Evolutionary conservation across 2,113 vertebrate species (phyloP).

Genomic region (Cavia porcellus): DNA sequence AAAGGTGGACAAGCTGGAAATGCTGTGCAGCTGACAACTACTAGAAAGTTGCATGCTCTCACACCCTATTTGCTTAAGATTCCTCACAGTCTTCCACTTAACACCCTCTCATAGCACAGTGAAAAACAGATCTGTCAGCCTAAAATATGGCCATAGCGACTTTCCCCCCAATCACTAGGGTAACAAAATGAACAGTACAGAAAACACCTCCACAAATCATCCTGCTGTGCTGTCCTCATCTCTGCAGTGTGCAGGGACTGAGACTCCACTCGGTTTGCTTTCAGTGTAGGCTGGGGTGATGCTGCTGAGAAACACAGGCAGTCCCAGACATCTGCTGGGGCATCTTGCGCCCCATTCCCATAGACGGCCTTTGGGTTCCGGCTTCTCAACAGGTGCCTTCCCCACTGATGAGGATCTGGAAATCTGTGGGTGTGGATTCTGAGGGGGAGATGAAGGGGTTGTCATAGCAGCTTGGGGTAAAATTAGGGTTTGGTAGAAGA

Average conservation of each 20-base stretch:
- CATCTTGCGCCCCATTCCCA: not conserved
- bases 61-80: conserved; percentile 44
- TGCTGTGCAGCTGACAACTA: not conserved
- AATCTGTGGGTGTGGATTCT: not conserved
- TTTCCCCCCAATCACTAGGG: conserved; percentile 49
- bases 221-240: not conserved
- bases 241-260: not conserved
- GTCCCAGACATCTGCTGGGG: not conserved
- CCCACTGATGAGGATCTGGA: not conserved
- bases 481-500: not conserved
- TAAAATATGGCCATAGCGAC: conserved; percentile 61
- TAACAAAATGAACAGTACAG: conserved; percentile 76
- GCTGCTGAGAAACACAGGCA: not conserved
- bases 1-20: not conserved
- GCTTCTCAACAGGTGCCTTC: not conserved
- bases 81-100: conserved; percentile 40
- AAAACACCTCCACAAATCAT: conserved; percentile 51
- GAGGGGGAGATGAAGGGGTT: not conserved
- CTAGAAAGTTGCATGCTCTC: not conserved
- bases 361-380: not conserved
- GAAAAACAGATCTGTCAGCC: conserved; percentile 73
- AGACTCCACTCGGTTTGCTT: not conserved
- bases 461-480: not conserved
- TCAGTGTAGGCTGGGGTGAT: not conserved
- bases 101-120: not conserved